Conservation (phyloP, 1,140 invertebrate genomes). For the Zaprionus camerounensis region DNA sequence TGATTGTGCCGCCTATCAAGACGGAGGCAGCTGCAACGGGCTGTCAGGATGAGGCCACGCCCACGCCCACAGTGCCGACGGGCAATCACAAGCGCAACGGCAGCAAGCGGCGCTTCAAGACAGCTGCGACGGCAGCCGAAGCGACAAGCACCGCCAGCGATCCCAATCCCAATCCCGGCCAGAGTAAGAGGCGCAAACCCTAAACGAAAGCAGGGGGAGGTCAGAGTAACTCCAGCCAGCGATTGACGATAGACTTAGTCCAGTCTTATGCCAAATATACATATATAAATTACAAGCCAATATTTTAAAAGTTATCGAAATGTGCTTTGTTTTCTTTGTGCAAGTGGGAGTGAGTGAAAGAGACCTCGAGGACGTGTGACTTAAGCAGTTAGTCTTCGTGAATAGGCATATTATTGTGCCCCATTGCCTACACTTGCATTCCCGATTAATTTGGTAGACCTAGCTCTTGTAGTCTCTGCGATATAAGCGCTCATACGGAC, state of each 20-base stretch:
- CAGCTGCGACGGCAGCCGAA: background rate
- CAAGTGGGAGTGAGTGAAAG: too few species aligned
- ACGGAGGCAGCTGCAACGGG: slow-evolving; percentile 36
- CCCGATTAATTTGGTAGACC: too few species aligned
- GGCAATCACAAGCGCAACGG: background rate
- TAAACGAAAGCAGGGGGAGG: background rate
- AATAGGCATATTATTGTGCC: too few species aligned
- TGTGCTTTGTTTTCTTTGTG: background rate
- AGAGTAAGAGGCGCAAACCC: slow-evolving; percentile 49
- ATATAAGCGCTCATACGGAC: too few species aligned
- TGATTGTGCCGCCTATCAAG: slow-evolving; percentile 67
- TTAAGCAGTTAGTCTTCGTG: too few species aligned
- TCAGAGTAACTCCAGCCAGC: background rate
- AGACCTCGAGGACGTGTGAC: too few species aligned
- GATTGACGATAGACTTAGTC: background rate
- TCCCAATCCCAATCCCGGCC: slow-evolving; percentile 31
- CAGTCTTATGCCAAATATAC: background rate
- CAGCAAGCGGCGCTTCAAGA: slow-evolving; percentile 43
- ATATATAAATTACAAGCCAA: background rate
- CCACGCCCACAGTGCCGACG: background rate
- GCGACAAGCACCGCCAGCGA: slow-evolving; percentile 5
- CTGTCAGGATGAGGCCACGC: slow-evolving; percentile 22
- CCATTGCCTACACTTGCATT: too few species aligned
- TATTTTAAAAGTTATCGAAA: background rate
- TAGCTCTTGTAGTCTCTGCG: too few species aligned